These are phyloP conservation scores for Tupaia chinensis DNA, from an alignment of 2,113 vertebrate species.

Conservation along the genomic window DNA sequence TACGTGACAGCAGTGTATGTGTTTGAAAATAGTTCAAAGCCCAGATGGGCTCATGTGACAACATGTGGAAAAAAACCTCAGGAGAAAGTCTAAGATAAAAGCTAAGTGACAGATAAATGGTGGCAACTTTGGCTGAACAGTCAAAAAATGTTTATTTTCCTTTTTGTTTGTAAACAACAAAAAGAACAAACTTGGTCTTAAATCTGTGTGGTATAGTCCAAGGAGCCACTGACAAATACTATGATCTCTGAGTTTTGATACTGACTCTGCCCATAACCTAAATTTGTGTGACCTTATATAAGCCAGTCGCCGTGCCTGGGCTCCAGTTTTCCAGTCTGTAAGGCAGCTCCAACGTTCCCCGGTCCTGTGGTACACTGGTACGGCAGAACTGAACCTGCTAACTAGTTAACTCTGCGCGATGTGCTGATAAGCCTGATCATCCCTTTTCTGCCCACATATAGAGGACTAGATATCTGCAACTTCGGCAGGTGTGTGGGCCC, in stretches of 20 bases:
- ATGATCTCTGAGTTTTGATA: conserved; percentile 9
- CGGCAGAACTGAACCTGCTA: background rate
- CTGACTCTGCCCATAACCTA: background rate
- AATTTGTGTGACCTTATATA: background rate
- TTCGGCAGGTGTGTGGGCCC: background rate
- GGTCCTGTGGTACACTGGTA: background rate
- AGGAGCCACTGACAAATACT: background rate
- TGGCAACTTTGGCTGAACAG: background rate
- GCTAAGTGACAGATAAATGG: background rate
- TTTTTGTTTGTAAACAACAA: conserved; percentile 18
- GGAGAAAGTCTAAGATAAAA: conserved; percentile 50
- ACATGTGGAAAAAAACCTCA: conserved; percentile 39
- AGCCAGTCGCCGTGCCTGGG: background rate
- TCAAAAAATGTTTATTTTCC: background rate
- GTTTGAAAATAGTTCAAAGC: conserved; percentile 54
- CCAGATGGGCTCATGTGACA: conserved; percentile 38
- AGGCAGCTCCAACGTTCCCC: background rate
- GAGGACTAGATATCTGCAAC: background rate
- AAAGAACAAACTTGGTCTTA: background rate
- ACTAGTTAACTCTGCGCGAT: background rate
- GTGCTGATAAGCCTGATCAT: background rate
- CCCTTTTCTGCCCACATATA: background rate
- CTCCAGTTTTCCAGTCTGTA: background rate
- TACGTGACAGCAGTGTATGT: background rate
- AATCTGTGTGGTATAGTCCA: background rate